Base-by-base conservation (phyloP, 2,888 invertebrate species). In the Drosophila phalerata region DNA sequence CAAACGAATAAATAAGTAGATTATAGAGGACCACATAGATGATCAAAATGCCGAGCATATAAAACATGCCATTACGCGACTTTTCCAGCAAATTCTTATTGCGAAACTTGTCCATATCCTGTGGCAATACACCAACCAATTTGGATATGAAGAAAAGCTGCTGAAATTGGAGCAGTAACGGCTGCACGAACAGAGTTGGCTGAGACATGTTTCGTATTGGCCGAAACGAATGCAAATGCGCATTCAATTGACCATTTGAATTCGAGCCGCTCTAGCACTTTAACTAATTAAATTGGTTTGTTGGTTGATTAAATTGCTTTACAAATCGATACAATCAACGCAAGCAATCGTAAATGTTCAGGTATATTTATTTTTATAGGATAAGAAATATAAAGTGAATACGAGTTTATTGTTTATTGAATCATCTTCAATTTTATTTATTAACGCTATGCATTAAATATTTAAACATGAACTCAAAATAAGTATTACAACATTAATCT, bases 111-210 rank as follows among this genome's bases (percentile, higher is more conserved):
- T 81, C 62, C 34, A 90, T 65, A 17, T 92, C 89, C 55, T 92
- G 89, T 0, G 92, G 92, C 72, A 91, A 85, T 56, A 92, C 82
- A 0, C 92, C 92, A 22, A 91, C 85, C 15, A 92, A n/a, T 73
- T 92, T 92, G 9, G 91, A 92, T 3, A 92, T 38, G 17, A 85
- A 70, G 77, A 92, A 92, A 13, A 92, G 58, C 38, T 85, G 77
- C 38, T 81, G 81, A 56, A 92, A 91, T 64, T 91, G 85, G 5
- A 77, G 55, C 51, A 92, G 73, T 73, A 92, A 79, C 3, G 91
- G 81, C 69, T 91, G 80, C 17, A 82, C 87, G 32, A 53, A 15
- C 19, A 57, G 28, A n/a, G 64, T 64, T 22, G 88, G 22, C 43
- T 75, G 82, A 32, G 87, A 64, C 87, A 89, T 81, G 56, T 25